phyloP scores from a whole-genome alignment of 2,113 vertebrate species.

The Oryzias melastigma region DNA sequence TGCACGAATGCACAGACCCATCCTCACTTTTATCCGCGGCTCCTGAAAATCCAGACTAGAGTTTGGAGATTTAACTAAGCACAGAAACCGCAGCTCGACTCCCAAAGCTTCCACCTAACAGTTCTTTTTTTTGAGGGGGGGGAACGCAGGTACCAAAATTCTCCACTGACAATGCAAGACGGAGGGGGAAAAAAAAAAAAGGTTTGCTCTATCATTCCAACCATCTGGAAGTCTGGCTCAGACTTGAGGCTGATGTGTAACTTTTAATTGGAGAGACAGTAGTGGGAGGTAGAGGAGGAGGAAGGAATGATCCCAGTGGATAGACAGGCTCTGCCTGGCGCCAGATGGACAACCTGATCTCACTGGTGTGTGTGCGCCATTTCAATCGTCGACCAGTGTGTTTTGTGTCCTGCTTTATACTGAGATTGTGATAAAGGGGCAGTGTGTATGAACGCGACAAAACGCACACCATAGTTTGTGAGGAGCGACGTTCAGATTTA shows the following conservation, averaged over 20 bases:
- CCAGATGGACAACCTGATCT: slow-evolving; percentile 69
- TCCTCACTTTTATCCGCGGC: slow-evolving; percentile 30
- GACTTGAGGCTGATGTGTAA: slow-evolving; percentile 69
- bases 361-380: slow-evolving; percentile 30
- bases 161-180: slow-evolving; percentile 64
- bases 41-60: slow-evolving; percentile 48
- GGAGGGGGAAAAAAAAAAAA: slow-evolving; percentile 33
- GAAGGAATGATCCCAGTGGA: slow-evolving; percentile 66
- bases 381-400: slow-evolving; percentile 40
- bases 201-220: slow-evolving; percentile 64
- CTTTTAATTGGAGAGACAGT: slow-evolving; percentile 77
- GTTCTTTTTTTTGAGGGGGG: slow-evolving; percentile 54
- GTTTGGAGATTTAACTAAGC: slow-evolving; percentile 60
- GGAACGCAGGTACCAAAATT: slow-evolving; percentile 65
- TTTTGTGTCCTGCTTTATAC: slow-evolving; percentile 31
- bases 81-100: slow-evolving; percentile 49
- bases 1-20: slow-evolving; percentile 36
- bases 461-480: neutral
- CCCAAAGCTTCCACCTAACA: slow-evolving; percentile 60
- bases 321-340: slow-evolving; percentile 43
- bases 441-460: too few species aligned
- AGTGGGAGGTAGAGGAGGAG: slow-evolving; percentile 56
- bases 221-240: slow-evolving; percentile 74
- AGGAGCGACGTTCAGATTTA: neutral
- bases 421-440: slow-evolving; percentile 11